Evolutionary conservation across 2,797 vertebrate genomes (phyloP).

Genomic region (Periparus ater): DNA sequence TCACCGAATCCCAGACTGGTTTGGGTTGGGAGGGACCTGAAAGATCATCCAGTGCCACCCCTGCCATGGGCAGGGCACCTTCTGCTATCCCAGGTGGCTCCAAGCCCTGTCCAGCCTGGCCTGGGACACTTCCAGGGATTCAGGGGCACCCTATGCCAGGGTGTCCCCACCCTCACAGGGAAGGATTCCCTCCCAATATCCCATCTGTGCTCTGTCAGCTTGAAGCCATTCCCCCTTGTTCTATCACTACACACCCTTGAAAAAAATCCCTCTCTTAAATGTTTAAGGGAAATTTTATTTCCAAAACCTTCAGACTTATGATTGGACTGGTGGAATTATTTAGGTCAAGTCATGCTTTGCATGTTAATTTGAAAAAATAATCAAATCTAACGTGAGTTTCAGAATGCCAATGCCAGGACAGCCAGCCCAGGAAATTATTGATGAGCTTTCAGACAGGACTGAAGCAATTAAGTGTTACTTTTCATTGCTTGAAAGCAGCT

Average conservation of each 20-base stretch:
- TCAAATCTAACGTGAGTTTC: background rate
- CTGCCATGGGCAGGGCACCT: background rate
- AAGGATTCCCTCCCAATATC: background rate
- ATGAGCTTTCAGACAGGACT: background rate
- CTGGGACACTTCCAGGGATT: background rate
- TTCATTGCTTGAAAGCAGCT: background rate
- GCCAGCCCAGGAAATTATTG: background rate
- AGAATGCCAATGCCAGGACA: background rate
- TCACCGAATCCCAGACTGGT: background rate
- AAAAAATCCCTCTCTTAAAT: background rate
- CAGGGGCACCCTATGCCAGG: background rate
- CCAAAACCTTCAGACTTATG: background rate
- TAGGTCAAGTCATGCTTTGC: background rate
- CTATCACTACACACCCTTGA: background rate
- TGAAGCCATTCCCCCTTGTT: background rate
- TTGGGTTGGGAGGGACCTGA: background rate
- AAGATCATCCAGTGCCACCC: background rate
- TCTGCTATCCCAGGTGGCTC: fast-evolving
- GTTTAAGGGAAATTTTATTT: background rate
- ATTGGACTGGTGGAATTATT: background rate
- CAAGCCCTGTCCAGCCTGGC: fast-evolving
- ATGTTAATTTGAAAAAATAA: background rate
- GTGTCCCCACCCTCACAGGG: background rate
- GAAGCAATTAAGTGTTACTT: background rate
- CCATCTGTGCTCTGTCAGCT: background rate